Evolutionary conservation across 2,797 vertebrate species (phyloP), one percentile per base, ranked within the genome.

Genomic region (Macrochelys suwanniensis): DNA sequence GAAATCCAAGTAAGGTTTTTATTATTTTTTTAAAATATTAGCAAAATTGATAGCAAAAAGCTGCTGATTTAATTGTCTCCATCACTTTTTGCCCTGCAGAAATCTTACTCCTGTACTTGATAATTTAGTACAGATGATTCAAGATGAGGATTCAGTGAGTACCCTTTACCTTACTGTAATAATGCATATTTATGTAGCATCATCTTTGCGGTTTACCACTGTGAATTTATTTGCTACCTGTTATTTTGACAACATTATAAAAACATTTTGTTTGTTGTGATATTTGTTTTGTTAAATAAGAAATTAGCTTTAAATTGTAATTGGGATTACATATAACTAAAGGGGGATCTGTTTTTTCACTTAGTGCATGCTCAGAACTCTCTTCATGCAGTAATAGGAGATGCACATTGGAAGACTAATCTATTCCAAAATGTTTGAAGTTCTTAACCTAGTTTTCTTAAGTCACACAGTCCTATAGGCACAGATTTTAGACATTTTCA

Each of bases 61-160:
- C 91, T 93, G 92, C 87, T 95, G 89, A 94, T 97, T 97, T 98
- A 91, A 96, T 95, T 97, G 21, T 97, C 96, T 95, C 84, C 92
- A 54, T 97, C 96, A 98, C 93, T 97, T 97, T 96, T 97, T 76
- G 97, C 96, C 97, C 92, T 95, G 89, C 94, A 99, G 99, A 98
- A 99, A 99, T 98, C 98, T 99, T 83, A 98, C 98, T 76, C 99
- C 99, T 21, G 99, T 99, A 84, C 97, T 99, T 98, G 99, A 99
- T 98, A 99, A 98, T 98, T 98, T 99, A 97, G 99, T 99, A 88
- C 99, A 99, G 96, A 99, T 99, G 99, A 99, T 99, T 97, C 99
- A 99, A 97, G 99, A 99, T 84, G 99, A 99, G 96, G 99, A 99
- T 96, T 99, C 99, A 89, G 99, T 99, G 98, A 99, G 99, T 98